These are phyloP conservation scores for Drosophila rubida DNA, from an alignment of 2,888 invertebrate genomes.

Conservation along the genomic window DNA sequence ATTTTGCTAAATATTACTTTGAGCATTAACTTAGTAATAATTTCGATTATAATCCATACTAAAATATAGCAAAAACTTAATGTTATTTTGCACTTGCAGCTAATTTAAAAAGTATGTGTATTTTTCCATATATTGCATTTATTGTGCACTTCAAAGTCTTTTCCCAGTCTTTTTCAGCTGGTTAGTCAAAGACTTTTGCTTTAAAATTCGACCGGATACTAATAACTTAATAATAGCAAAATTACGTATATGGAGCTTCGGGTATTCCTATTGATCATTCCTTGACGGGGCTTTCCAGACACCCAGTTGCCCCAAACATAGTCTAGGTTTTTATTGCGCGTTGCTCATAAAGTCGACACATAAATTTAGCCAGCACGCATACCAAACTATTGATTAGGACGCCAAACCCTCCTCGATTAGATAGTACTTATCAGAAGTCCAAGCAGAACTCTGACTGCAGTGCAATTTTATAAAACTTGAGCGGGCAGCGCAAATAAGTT, in stretches of 20 bases:
- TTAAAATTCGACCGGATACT: neutral
- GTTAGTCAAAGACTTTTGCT: neutral
- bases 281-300: slow-evolving; percentile 9
- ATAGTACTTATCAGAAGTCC: slow-evolving; percentile 41
- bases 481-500: slow-evolving; percentile 9
- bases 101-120: too few species aligned
- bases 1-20: too few species aligned
- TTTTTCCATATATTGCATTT: too few species aligned
- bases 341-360: slow-evolving; percentile 20
- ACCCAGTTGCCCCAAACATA: slow-evolving; percentile 3
- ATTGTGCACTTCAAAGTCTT: too few species aligned
- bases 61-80: too few species aligned
- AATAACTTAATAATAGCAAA: neutral
- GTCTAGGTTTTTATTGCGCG: slow-evolving; percentile 12
- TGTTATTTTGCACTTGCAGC: too few species aligned
- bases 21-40: too few species aligned
- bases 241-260: neutral
- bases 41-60: too few species aligned
- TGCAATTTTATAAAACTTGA: slow-evolving; percentile 44
- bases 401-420: slow-evolving; percentile 38
- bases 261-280: neutral
- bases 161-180: too few species aligned
- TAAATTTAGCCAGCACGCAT: slow-evolving; percentile 3
- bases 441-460: slow-evolving; percentile 20
- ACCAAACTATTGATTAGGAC: slow-evolving; percentile 25